Base-by-base conservation (phyloP, 2,797 vertebrate species). In the Tokudaia muenninki region DNA sequence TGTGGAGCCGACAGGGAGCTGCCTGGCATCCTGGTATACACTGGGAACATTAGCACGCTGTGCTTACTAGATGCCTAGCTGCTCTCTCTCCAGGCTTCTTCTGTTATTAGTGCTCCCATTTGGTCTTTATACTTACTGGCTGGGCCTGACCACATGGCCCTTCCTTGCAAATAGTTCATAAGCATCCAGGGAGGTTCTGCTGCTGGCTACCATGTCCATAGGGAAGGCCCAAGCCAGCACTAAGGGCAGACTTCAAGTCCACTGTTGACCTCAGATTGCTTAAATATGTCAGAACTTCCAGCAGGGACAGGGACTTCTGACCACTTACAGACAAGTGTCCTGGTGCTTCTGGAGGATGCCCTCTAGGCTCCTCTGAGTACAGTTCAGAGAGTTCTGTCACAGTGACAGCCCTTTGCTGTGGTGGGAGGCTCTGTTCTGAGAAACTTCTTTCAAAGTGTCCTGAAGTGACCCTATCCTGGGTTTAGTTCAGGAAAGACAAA, bases 361-460 rank as follows among this genome's bases (percentile, higher is more conserved):
- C 21, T 21, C 21, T 0, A 52, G 57, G 31, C n/a, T n/a, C 41
- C 50, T 72, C 13, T 1, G 4, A 31, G 31, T 44, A 44, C 14
- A 10, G 13, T 24, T 77, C 14, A 37, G 47, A 31, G 78, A 59
- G n/a, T 19, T 52, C 74, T 61, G 72, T 55, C 4, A 44, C 6
- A 65, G 21, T n/a, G 0, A 31, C 75, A 0, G 81, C 16, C 13
- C 8, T 17, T 0, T 0, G n/a, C 29, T 3, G 19, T 0, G 0
- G n/a, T 59, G 29, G 21, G n/a, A 72, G 72, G 52, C 17, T 9
- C 65, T 50, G 44, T 91, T 67, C 1, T 78, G 26, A 26, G 19
- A 31, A n/a, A 3, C 1, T 0, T 41, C 3, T 0, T 0, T 16
- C 0, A 16, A 29, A 21, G 7, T 4, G 0, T 47, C 6, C 24